Evolutionary conservation across 1,140 invertebrate genomes (phyloP).

Genomic region (Contarinia nasturtii): DNA sequence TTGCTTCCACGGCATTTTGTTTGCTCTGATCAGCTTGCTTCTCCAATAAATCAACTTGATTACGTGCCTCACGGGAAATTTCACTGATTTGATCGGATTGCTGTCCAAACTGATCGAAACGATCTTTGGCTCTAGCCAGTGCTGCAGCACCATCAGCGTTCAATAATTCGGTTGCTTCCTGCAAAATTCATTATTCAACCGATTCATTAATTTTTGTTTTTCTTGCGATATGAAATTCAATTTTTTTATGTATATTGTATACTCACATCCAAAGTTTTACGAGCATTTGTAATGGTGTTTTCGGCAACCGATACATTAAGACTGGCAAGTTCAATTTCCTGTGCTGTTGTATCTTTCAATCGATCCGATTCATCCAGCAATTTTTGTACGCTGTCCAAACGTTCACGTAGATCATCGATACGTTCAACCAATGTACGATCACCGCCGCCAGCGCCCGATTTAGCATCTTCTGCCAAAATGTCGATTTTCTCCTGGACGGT

Average conservation of each 20-base stretch:
- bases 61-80: constrained; percentile 69
- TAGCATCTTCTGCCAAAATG: constrained; percentile 46
- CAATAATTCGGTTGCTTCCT: constrained; percentile 53
- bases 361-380: constrained; percentile 40
- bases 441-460: constrained; percentile 37
- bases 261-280: constrained; percentile 41
- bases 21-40: constrained; percentile 61
- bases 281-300: constrained; percentile 48
- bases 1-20: constrained; percentile 54
- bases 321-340: constrained; percentile 37
- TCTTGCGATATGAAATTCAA: constrained; percentile 2
- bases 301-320: constrained; percentile 54
- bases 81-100: constrained; percentile 80
- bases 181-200: constrained; percentile 8
- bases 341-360: constrained; percentile 35
- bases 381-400: constrained; percentile 40
- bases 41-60: constrained; percentile 53
- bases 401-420: constrained; percentile 42
- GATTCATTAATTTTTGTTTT: background rate
- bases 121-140: constrained; percentile 55
- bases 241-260: no score
- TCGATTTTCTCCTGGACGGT: constrained; percentile 53
- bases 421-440: constrained; percentile 43
- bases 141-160: constrained; percentile 62
- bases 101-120: constrained; percentile 71